Evolutionary conservation across 1,140 invertebrate species (phyloP), one percentile per base, ranked within the genome.

Genomic region (Cryptotermes secundus): DNA sequence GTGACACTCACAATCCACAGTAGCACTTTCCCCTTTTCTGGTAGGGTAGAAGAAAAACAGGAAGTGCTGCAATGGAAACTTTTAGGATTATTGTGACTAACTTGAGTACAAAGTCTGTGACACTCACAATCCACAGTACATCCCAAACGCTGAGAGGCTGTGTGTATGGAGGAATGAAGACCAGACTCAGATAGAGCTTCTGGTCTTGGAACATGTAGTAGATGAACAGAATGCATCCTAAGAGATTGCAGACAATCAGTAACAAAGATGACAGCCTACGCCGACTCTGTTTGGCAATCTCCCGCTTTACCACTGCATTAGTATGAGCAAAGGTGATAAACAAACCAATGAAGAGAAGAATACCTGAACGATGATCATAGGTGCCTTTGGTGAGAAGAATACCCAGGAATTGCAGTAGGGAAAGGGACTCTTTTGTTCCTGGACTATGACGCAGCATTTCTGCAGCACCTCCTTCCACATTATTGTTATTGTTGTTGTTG

Each of bases 41-140:
- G 87, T 94, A 95, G 42, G 95, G 92, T 86, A 97, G 87, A 42
- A 96, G 84, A 85, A 90, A 90, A 16, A 91, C 91, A 34, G 97
- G 96, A 87, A 97, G 88, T 89, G 95, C 92, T 10, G 95, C 95
- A 49, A 98, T 88, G 4, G 95, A 31, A 49, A 96, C 92, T 90
- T 98, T 98, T 10, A 96, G 87, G 59, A 94, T 90, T 26, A 98
- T 94, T 0, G 96, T 97, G 10, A 95, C 91, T 59, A 97, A 93
- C 90, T 97, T 97, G 2, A 97, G 90, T 79, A 97, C 92, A 87
- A 96, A 95, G 90, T 98, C 97, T 53, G 95, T 96, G 4, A 97
- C 92, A 3, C 93, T 92, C 0, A 97, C 93, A n/a, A 95, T 93
- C 95, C 97, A 98, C 31, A 98, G 87, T 80, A 98, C 88, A 86